phyloP scores from a whole-genome alignment of 64 coral and sea anemone genomes.

The Montipora foliosa region DNA sequence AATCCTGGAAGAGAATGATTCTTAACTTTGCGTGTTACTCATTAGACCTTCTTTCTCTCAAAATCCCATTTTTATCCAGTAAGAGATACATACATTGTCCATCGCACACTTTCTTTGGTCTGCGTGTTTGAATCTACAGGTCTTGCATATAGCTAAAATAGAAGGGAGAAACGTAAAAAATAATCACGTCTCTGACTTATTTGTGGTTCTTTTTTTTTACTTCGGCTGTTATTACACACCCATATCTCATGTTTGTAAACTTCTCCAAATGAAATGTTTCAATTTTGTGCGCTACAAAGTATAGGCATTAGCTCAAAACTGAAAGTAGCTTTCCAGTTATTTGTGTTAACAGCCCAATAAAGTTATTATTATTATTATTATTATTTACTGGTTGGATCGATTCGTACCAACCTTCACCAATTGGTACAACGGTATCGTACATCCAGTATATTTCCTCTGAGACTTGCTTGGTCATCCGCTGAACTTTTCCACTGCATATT shows the following conservation, averaged over 20 bases:
- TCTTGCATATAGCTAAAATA: not conserved
- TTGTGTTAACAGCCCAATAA: too few species aligned
- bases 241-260: too few species aligned
- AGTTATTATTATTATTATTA: not conserved
- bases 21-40: too few species aligned
- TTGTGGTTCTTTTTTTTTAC: not conserved
- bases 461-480: not conserved
- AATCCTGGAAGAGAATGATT: too few species aligned
- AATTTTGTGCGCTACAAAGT: too few species aligned
- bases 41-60: not conserved
- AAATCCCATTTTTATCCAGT: not conserved
- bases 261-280: too few species aligned
- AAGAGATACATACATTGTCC: not conserved
- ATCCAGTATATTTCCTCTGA: not conserved
- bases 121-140: not conserved
- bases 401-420: not conserved
- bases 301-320: too few species aligned
- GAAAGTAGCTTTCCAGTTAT: too few species aligned
- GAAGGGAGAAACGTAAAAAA: not conserved
- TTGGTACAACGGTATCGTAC: not conserved
- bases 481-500: not conserved
- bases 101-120: not conserved
- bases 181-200: not conserved
- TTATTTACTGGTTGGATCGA: not conserved
- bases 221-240: not conserved